Percentiles rank a stretch among this genome's conserved stretches.
These are phyloP conservation scores for Limosa lapponica DNA, from an alignment of 2,797 vertebrate species.

Conservation along the genomic window DNA sequence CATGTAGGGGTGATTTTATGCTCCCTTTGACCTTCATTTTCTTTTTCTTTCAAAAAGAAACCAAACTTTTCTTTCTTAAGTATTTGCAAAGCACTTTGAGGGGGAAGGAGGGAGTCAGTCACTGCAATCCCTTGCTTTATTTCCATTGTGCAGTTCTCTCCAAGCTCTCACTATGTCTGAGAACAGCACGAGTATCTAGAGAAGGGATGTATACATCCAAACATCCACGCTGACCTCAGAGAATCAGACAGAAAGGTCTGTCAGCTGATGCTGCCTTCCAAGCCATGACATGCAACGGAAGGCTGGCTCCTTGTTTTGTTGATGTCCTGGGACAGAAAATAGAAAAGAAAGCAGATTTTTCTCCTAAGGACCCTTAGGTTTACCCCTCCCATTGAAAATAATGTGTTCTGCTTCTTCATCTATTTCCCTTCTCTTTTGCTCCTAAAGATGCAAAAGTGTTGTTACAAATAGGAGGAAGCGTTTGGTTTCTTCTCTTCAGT, in stretches of 20 bases:
- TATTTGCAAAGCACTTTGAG: constrained; percentile 19
- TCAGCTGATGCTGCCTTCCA: background rate
- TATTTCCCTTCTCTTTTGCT: background rate
- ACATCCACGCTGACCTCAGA: background rate
- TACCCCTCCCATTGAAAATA: background rate
- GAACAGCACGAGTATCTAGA: background rate
- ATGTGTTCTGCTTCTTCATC: rapidly evolving
- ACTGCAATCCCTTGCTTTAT: background rate
- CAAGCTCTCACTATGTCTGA: background rate
- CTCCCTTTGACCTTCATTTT: constrained; percentile 27
- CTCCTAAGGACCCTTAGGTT: background rate
- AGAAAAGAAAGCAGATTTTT: background rate
- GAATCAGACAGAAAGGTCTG: background rate
- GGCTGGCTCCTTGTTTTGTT: background rate
- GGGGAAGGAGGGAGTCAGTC: background rate
- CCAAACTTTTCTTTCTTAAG: background rate
- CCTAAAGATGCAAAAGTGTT: background rate
- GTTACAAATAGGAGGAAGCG: background rate
- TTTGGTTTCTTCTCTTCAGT: background rate
- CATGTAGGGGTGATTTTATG: constrained; percentile 26
- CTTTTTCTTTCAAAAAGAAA: constrained; percentile 22
- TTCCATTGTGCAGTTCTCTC: background rate
- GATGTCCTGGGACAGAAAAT: background rate
- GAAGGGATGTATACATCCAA: background rate
- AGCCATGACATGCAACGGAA: background rate